Evolutionary conservation across 2,888 invertebrate genomes (phyloP).

Genomic region (Prenolepis imparis): DNA sequence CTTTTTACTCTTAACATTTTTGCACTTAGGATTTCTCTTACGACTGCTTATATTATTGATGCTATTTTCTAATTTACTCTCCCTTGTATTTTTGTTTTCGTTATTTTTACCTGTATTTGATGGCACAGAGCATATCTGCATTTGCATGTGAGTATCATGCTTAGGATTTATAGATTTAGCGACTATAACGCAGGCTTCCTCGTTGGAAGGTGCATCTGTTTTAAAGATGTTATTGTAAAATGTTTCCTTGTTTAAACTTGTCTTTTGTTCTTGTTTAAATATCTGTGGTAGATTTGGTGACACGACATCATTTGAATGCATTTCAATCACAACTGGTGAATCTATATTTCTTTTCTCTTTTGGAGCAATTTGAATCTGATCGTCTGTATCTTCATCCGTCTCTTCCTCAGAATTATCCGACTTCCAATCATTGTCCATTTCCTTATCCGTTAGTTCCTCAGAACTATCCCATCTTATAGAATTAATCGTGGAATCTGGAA

Average conservation of each 20-base stretch:
- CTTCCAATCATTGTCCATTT: background rate
- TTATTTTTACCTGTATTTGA: background rate
- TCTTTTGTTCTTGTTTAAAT: slow-evolving; percentile 32
- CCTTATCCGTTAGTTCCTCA: background rate
- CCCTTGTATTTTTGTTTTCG: background rate
- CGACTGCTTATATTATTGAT: background rate
- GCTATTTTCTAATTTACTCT: background rate
- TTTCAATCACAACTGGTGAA: slow-evolving; percentile 63
- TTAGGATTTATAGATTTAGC: slow-evolving; percentile 25
- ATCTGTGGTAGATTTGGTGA: slow-evolving; percentile 49
- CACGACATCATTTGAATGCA: slow-evolving; percentile 45
- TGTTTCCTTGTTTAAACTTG: background rate
- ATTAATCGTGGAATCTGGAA: slow-evolving; percentile 60
- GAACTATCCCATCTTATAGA: background rate
- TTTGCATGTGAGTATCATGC: background rate
- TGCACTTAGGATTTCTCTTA: background rate
- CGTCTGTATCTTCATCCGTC: background rate
- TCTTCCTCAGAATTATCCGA: background rate
- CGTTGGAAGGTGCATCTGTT: background rate
- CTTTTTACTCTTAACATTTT: background rate
- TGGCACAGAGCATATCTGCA: too few relatives aligned
- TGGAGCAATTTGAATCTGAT: background rate
- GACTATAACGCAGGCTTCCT: background rate
- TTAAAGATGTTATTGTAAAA: background rate
- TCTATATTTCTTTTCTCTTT: slow-evolving; percentile 46